Evolutionary conservation across 2,113 vertebrate genomes (phyloP).

Genomic region (Odocoileus hemionus): DNA sequence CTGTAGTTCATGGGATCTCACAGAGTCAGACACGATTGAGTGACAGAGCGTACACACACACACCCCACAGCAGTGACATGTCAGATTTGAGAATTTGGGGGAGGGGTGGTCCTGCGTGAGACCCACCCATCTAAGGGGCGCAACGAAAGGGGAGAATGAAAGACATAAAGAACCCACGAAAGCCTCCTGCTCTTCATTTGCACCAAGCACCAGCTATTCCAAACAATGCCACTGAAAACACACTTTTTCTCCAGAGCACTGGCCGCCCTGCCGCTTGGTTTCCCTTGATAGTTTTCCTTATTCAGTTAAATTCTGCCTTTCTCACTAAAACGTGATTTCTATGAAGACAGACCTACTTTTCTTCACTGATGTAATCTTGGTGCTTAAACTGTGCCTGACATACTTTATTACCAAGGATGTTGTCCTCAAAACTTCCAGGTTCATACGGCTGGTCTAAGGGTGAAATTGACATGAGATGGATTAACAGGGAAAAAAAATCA

Average conservation of each 20-base stretch:
- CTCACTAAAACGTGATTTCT: background rate
- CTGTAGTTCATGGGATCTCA: background rate
- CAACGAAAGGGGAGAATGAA: background rate
- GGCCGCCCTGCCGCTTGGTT: background rate
- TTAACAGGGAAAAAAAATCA: background rate
- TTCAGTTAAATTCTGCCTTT: background rate
- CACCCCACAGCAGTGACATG: fast-evolving
- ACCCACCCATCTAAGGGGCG: fast-evolving
- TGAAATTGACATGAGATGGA: background rate
- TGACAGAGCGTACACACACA: background rate
- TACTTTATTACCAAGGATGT: background rate
- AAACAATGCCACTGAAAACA: background rate
- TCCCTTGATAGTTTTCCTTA: background rate
- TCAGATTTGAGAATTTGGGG: background rate
- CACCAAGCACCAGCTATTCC: background rate
- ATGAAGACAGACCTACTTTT: background rate
- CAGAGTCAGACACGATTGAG: background rate
- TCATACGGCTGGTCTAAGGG: background rate
- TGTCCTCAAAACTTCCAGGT: background rate
- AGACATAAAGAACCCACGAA: background rate
- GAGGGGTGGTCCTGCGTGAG: no score
- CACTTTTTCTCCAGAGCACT: background rate
- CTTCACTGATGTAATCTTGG: no score
- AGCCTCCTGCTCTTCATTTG: background rate
- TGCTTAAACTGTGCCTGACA: background rate